These are phyloP conservation scores for Micrastur ruficollis DNA, from an alignment of 2,797 vertebrate genomes.

Conservation along the genomic window DNA sequence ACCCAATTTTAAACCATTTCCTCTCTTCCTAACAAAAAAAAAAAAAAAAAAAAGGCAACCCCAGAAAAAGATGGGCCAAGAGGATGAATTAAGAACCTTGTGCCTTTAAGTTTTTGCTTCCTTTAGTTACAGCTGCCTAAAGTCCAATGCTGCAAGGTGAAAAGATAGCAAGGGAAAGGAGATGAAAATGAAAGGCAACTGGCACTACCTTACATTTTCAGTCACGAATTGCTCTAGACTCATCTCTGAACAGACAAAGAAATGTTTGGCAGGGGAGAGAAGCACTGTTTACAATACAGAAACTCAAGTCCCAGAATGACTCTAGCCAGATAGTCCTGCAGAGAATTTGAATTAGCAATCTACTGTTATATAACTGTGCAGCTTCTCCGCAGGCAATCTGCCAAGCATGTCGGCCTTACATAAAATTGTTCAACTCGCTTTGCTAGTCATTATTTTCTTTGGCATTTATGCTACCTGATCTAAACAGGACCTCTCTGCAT, in stretches of 20 bases:
- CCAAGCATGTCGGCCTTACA: slow-evolving; percentile 47
- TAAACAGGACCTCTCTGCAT: slow-evolving; percentile 10
- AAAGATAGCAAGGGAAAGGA: not conserved
- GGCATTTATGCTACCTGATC: slow-evolving; percentile 40
- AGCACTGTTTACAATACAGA: slow-evolving; percentile 54
- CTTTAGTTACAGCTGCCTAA: not conserved
- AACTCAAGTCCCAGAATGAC: slow-evolving; percentile 47
- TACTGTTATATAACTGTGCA: slow-evolving; percentile 42
- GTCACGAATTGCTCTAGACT: slow-evolving; percentile 51
- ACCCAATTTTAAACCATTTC: not conserved
- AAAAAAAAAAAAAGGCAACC: not conserved
- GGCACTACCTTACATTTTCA: not conserved
- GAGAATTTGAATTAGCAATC: slow-evolving; percentile 61
- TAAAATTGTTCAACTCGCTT: slow-evolving; percentile 36
- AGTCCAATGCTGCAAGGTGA: slow-evolving; percentile 8
- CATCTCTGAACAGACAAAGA: slow-evolving; percentile 45
- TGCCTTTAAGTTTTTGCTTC: not conserved
- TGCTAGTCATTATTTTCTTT: not conserved
- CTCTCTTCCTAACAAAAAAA: not conserved
- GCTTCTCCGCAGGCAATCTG: slow-evolving; percentile 54
- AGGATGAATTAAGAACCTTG: not conserved
- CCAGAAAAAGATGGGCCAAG: not conserved
- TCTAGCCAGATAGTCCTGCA: slow-evolving; percentile 20
- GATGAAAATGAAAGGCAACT: slow-evolving; percentile 6
- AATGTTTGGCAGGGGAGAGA: slow-evolving; percentile 33